Evolutionary conservation across 92 coral and sea anemone genomes (phyloP), one percentile per base, ranked within the genome.

Genomic region (Desmophyllum pertusum): DNA sequence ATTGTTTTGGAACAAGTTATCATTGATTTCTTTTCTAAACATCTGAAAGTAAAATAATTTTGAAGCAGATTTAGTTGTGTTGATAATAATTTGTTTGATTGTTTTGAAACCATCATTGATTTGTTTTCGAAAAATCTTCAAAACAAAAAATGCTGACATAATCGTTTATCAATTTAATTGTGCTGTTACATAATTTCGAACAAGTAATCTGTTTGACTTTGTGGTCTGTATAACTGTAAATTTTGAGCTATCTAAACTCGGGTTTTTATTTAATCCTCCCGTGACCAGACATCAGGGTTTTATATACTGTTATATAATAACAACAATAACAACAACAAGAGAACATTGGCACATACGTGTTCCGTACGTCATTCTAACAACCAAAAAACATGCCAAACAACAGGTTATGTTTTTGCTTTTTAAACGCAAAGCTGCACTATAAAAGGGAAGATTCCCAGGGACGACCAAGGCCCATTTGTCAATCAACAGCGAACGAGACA

Each of bases 241-340:
- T 35, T 1, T 14, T 9, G 33, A 57, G 64, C 23, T 23, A 55
- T 21, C 23, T 10, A 55, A 55, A 55, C 63, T n/a, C n/a, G n/a
- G n/a, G n/a, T n/a, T n/a, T n/a, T n/a, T n/a, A n/a, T n/a, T n/a
- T n/a, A n/a, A n/a, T n/a, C n/a, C n/a, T n/a, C n/a, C n/a, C n/a
- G n/a, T n/a, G n/a, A 65, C 41, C 70, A 65, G 70, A 14, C 70
- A 33, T 65, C 21, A 65, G n/a, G 23, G 70, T 64, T 64, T 64
- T 35, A 65, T 65, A 65, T 3, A 14, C 70, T 2, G 14, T n/a
- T n/a, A n/a, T n/a, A n/a, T n/a, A n/a, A n/a, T n/a, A n/a, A n/a
- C n/a, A n/a, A n/a, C n/a, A n/a, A n/a, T n/a, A n/a, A n/a, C n/a
- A 5, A 14, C 41, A 38, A 63, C 39, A 65, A 65, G 70, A 65